phyloP scores from a whole-genome alignment of 2,888 invertebrate species.

The Aspidiotus rigidus region DNA sequence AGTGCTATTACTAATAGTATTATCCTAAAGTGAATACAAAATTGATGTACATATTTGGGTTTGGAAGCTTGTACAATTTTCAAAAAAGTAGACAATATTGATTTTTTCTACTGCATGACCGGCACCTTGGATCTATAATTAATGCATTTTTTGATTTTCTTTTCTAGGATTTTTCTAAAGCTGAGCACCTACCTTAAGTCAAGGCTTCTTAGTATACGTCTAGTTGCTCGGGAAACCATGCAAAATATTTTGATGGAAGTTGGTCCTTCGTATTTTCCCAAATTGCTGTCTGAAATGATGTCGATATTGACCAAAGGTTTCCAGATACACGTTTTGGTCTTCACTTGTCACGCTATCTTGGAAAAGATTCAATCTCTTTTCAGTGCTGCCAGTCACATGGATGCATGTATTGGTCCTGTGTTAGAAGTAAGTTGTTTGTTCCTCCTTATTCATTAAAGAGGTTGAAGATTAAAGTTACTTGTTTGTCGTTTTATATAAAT shows the following conservation, averaged over 20 bases:
- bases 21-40: no score
- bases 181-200: constrained; percentile 85
- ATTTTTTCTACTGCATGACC: no score
- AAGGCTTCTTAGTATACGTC: constrained; percentile 73
- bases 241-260: constrained; percentile 78
- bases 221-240: constrained; percentile 79
- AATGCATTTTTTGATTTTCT: no score
- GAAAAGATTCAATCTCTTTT: constrained; percentile 61
- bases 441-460: neutral
- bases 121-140: no score
- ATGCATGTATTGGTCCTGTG: constrained; percentile 64
- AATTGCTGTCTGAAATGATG: constrained; percentile 70
- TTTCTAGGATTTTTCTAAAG: constrained; percentile 68
- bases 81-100: no score
- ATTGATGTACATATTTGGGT: no score
- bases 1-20: no score
- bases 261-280: constrained; percentile 69
- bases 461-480: neutral
- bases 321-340: constrained; percentile 86
- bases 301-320: constrained; percentile 75
- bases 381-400: constrained; percentile 61
- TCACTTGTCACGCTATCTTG: constrained; percentile 75
- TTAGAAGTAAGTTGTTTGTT: constrained; percentile 52
- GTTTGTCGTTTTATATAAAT: constrained; percentile 2
- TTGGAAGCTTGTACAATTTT: no score